These are phyloP conservation scores for Heliornis fulica DNA, from an alignment of 2,113 vertebrate genomes.

Conservation along the genomic window DNA sequence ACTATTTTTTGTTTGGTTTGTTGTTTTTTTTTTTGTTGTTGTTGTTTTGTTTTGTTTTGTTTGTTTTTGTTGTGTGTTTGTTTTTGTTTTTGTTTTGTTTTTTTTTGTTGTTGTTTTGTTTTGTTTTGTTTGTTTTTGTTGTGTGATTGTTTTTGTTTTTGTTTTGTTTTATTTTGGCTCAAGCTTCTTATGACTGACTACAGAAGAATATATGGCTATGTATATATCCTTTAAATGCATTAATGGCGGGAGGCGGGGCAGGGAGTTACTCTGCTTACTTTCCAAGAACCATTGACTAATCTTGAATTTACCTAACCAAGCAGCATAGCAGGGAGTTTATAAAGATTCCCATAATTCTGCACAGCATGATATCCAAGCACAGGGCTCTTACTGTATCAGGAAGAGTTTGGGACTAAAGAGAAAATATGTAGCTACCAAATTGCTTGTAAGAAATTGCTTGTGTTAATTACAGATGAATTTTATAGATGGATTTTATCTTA, in stretches of 20 bases:
- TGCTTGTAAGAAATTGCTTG: neutral
- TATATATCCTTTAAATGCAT: neutral
- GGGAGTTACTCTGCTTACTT: neutral
- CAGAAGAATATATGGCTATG: neutral
- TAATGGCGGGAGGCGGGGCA: no score
- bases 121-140: no score
- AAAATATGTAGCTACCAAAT: neutral
- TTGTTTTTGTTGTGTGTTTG: no score
- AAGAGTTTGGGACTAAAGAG: neutral
- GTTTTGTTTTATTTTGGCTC: no score
- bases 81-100: no score
- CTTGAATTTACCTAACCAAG: slow-evolving; percentile 27
- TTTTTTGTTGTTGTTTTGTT: no score
- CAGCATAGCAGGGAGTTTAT: neutral
- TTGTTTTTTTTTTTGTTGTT: no score
- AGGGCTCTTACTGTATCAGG: neutral
- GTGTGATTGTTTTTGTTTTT: no score
- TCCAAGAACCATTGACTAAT: slow-evolving; percentile 19
- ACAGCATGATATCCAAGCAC: neutral
- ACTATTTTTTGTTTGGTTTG: accelerated
- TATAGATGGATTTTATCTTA: neutral
- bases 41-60: no score
- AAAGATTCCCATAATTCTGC: slow-evolving; percentile 2
- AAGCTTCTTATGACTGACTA: neutral
- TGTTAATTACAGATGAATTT: neutral